These are phyloP conservation scores for Strix aluco DNA, from an alignment of 2,113 vertebrate species.

Conservation along the genomic window DNA sequence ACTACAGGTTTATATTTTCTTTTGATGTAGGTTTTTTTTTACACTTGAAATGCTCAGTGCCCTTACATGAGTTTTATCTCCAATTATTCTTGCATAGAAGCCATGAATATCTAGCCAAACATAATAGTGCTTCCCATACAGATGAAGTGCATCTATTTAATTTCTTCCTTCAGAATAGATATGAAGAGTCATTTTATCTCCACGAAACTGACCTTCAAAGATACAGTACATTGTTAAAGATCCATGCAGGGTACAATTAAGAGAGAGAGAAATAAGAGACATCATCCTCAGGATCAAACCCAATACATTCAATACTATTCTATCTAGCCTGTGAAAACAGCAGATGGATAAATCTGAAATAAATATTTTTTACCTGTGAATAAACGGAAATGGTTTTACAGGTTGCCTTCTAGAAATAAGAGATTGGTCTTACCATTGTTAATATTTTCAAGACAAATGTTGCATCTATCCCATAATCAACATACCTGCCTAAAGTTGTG, in stretches of 20 bases:
- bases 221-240: not conserved
- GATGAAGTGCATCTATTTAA: not conserved
- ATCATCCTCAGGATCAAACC: not conserved
- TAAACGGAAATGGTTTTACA: not conserved
- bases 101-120: not conserved
- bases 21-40: not conserved
- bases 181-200: not conserved
- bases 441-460: not conserved
- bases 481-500: not conserved
- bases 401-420: not conserved
- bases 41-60: not conserved
- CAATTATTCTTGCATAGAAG: conserved; percentile 11
- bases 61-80: not conserved
- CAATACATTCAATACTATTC: rapidly evolving
- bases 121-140: not conserved
- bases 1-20: not conserved
- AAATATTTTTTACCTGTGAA: not conserved
- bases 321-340: not conserved
- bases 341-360: not conserved
- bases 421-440: not conserved
- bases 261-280: not conserved
- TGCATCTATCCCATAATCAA: not conserved
- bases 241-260: not conserved
- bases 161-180: not conserved
- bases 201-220: not conserved